phyloP scores from a whole-genome alignment of 2,888 invertebrate genomes.

The Axea sp. region DNA sequence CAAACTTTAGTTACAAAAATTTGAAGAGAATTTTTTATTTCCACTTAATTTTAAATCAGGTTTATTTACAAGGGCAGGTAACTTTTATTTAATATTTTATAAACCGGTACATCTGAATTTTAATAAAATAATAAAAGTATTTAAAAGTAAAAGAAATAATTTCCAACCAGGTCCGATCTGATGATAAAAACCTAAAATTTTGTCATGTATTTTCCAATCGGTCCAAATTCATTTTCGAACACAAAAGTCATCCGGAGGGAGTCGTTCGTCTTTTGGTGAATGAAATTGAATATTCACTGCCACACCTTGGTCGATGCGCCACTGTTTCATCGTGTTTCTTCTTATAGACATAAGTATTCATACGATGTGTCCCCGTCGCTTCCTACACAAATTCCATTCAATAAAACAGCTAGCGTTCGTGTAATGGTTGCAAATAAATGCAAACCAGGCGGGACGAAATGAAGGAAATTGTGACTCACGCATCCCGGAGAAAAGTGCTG shows the following conservation, averaged over 20 bases:
- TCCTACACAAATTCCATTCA: conserved; percentile 62
- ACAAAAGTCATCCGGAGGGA: conserved; percentile 23
- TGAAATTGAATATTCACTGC: conserved; percentile 32
- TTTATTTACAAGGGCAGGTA: too few species aligned
- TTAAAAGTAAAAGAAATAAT: too few species aligned
- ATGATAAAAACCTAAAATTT: too few species aligned
- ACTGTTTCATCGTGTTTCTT: conserved; percentile 42
- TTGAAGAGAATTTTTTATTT: too few species aligned
- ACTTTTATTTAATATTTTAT: too few species aligned
- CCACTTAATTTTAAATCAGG: too few species aligned
- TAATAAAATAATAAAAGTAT: too few species aligned
- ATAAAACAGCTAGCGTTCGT: conserved; percentile 45
- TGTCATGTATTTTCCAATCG: too few species aligned
- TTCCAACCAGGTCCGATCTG: too few species aligned
- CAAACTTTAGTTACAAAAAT: too few species aligned
- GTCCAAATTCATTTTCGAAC: neutral
- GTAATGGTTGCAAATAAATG: conserved; percentile 53
- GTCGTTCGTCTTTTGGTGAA: conserved; percentile 13
- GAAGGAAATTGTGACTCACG: conserved; percentile 45
- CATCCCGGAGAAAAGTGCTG: conserved; percentile 35
- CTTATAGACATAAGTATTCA: conserved; percentile 58
- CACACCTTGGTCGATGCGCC: conserved; percentile 44
- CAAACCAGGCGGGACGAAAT: conserved; percentile 1
- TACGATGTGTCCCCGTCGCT: conserved; percentile 45
- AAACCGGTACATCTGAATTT: too few species aligned